Conservation (phyloP, 2,888 invertebrate species). For the Gerosis bhagava region DNA sequence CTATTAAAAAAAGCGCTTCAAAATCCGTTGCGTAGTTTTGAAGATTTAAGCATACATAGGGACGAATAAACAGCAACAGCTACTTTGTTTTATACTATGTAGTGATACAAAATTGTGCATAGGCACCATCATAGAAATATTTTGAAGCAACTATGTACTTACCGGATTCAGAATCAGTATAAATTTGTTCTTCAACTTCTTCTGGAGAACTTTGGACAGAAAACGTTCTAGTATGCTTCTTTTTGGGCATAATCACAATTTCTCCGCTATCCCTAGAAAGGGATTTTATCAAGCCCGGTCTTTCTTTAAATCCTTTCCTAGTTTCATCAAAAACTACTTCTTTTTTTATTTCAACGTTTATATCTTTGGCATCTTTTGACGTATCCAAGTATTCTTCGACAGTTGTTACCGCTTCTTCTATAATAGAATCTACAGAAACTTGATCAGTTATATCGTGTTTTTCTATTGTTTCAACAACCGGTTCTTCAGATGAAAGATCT, state of each 20-base stretch:
- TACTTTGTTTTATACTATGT: too few species aligned
- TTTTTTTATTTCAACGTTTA: slow-evolving; percentile 51
- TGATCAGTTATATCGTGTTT: slow-evolving; percentile 54
- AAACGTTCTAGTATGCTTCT: slow-evolving; percentile 72
- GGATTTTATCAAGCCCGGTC: slow-evolving; percentile 72
- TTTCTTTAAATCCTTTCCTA: slow-evolving; percentile 56
- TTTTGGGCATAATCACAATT: slow-evolving; percentile 72
- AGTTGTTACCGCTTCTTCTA: slow-evolving; percentile 70
- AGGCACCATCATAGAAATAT: too few species aligned
- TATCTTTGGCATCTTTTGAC: slow-evolving; percentile 48
- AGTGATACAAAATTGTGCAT: too few species aligned
- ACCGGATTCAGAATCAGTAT: slow-evolving; percentile 78
- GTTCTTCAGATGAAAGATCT: slow-evolving; percentile 68
- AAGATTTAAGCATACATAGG: too few species aligned
- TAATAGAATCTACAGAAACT: slow-evolving; percentile 74
- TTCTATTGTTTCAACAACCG: slow-evolving; percentile 43
- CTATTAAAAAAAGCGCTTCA: too few species aligned
- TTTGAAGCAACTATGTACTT: too few species aligned
- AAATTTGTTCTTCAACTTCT: slow-evolving; percentile 79
- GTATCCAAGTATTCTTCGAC: slow-evolving; percentile 65
- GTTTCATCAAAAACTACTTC: slow-evolving; percentile 57
- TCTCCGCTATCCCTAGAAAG: slow-evolving; percentile 74
- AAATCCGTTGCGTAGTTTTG: too few species aligned
- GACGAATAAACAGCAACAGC: too few species aligned
- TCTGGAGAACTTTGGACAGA: slow-evolving; percentile 80